Base-by-base conservation (phyloP, 2,888 invertebrate species). In the Nineta flava region DNA sequence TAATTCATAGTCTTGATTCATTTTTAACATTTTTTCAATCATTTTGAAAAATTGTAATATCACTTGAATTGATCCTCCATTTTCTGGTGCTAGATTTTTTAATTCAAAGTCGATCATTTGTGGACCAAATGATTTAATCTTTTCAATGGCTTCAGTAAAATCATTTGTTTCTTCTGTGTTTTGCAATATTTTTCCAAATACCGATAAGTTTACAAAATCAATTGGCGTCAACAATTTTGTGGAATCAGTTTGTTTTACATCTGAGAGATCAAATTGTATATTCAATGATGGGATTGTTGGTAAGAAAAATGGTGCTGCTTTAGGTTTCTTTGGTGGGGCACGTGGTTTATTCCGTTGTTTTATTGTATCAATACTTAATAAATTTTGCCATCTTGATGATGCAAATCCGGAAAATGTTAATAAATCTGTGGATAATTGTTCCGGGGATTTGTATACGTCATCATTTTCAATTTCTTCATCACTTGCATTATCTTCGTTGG, bases 271-370 rank as follows among this genome's bases (percentile, higher is more conserved):
- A 64, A 96, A 96, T 62, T 83, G 81, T 6, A 90, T 67, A 57
- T 87, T 81, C 15, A 93, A 69, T 1, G 87, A 84, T 0, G 90
- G 78, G 50, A 94, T 74, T 0, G 95, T 94, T 0, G 96, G 94
- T 47, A 97, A 70, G 64, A 99, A 97, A 71, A 99, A 99, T 0
- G 97, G 97, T 0, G 94, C 96, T 1, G 83, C 78, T 66, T 90
- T 88, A 0, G 88, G 84, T 2, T 77, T 76, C 60, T 88, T 88
- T 0, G 85, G 76, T 0, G 87, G 79, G 47, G 83, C 81, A 65
- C 82, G 88, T 0, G 96, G 94, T 62, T 90, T 95, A 65, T 97
- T 97, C 54, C 87, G 73, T 57, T 78, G 81, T 64, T 84, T 90
- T 2, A 97, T 87, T 1, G 86, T 66, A 56, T 94, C 92, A 50